Evolutionary conservation across 2,113 vertebrate species (phyloP), one percentile per base, ranked within the genome.

Genomic region (Meles meles): DNA sequence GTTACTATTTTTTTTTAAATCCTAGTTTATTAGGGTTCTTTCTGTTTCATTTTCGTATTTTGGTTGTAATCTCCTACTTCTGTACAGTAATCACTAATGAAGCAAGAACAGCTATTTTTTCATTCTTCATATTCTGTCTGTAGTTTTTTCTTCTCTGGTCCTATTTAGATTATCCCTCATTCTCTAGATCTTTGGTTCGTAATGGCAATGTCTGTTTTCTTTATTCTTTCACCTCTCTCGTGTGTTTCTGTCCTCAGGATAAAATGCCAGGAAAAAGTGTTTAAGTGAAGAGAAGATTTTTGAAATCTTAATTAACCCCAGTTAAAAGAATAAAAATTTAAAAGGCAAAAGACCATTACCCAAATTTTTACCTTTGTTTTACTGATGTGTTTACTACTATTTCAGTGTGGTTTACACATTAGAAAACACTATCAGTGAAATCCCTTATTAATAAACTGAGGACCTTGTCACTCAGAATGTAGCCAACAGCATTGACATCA

Each of bases 251-350:
- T 88, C 49, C 49, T 85, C 17, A 55, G 84, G 39, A 86, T 83
- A 63, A 90, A 93, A 80, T 94, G 44, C 29, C 44, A 82, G 93
- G 27, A 44, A 96, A 94, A 77, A 82, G 47, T 86, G 15, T 79
- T 95, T 57, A 55, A 86, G 49, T 74, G 20, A 76, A 90, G 39
- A 79, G 23, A 27, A 79, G 18, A 27, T 81, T 65, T 96, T 71
- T 69, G 0, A 49, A 92, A 83, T 94, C 34, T 95, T 96, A 93
- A 92, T 94, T 94, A 93, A 92, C 49, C 9, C 37, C 20, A 90
- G 18, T 94, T 79, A 55, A 94, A 49, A 93, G 44, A 81, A 69
- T 79, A 69, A 85, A 91, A 74, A 37, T 93, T 9, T 74, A 61
- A 81, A 57, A 44, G 47, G 39, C 29, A 29, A 87, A 42, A 77